Base-by-base conservation (phyloP, 2,113 vertebrate species). In the Cephalopterus ornatus region DNA sequence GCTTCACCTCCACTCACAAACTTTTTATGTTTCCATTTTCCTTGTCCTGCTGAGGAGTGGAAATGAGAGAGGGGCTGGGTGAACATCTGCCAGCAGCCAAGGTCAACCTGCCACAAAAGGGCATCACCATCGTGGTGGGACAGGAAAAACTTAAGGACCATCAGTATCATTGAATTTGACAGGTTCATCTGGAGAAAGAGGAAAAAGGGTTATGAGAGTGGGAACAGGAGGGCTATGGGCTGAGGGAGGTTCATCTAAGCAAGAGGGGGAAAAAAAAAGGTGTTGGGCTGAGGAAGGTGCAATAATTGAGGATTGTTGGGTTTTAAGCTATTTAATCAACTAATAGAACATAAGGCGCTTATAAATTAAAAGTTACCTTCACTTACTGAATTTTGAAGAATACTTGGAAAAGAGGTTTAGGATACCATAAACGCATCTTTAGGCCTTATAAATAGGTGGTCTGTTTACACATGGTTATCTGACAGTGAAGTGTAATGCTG, bases 141-240 rank as follows among this genome's bases (percentile, higher is more conserved):
- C 12, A 14, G 49, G 39, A 73, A 11, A 23, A 2, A 5, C 32
- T 26, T 15, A 33, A 42, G 76, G 26, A 50, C 35, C 16, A 23
- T 2, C 4, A 2, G 4, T 9, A 0, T 11, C 9, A 1, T 20
- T 20, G 22, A 52, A 28, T 5, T 12, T 0, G 4, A 6, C 4
- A 12, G 6, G 9, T 7, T 9, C 2, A 1, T 16, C 11, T 46
- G 17, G 14, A 49, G n/a, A 37, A 75, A 58, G 28, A 28, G 14
- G 5, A 20, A 12, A 32, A 49, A 50, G 8, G 3, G 1, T 26
- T 67, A 5, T 55, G 75, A 39, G 20, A 19, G 1, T 3, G 26
- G 39, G 4, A 74, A 5, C 3, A 18, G 39, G 26, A 66, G 19
- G 32, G 41, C 49, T 52, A 5, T 23, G 20, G 24, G 16, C 47